These are phyloP conservation scores for Latheticus oryzae DNA, from an alignment of 2,888 invertebrate genomes.

Conservation along the genomic window DNA sequence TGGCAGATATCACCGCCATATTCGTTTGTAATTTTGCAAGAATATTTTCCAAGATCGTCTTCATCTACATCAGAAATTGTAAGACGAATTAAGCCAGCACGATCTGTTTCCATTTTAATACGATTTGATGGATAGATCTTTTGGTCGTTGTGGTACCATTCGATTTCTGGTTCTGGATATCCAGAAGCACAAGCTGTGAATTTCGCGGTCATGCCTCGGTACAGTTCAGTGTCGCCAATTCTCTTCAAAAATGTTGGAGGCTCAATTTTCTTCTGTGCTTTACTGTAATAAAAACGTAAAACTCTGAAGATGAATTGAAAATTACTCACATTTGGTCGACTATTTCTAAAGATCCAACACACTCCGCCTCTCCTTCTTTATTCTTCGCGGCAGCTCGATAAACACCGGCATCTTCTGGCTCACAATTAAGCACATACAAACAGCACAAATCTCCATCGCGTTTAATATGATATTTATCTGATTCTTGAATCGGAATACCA, in stretches of 20 bases:
- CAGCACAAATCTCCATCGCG: slow-evolving; percentile 84
- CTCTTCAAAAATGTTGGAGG: slow-evolving; percentile 90
- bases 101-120: slow-evolving; percentile 84
- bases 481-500: slow-evolving; percentile 76
- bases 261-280: slow-evolving; percentile 80
- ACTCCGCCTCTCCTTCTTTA: slow-evolving; percentile 81
- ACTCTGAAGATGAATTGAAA: no score
- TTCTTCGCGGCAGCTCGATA: slow-evolving; percentile 85
- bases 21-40: slow-evolving; percentile 84
- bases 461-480: slow-evolving; percentile 80
- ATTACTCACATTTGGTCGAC: slow-evolving; percentile 84
- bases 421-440: slow-evolving; percentile 78
- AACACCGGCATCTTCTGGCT: slow-evolving; percentile 75
- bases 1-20: slow-evolving; percentile 86
- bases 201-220: slow-evolving; percentile 89
- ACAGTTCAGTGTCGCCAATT: slow-evolving; percentile 88
- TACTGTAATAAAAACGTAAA: no score
- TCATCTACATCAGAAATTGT: slow-evolving; percentile 82
- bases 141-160: slow-evolving; percentile 86
- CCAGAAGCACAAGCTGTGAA: slow-evolving; percentile 94
- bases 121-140: slow-evolving; percentile 85
- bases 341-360: slow-evolving; percentile 79
- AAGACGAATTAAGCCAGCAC: slow-evolving; percentile 84
- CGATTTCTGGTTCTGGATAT: slow-evolving; percentile 87
- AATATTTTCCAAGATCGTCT: slow-evolving; percentile 87